Conservation (phyloP, 2,113 vertebrate genomes). For the Rhinogobius similis region DNA sequence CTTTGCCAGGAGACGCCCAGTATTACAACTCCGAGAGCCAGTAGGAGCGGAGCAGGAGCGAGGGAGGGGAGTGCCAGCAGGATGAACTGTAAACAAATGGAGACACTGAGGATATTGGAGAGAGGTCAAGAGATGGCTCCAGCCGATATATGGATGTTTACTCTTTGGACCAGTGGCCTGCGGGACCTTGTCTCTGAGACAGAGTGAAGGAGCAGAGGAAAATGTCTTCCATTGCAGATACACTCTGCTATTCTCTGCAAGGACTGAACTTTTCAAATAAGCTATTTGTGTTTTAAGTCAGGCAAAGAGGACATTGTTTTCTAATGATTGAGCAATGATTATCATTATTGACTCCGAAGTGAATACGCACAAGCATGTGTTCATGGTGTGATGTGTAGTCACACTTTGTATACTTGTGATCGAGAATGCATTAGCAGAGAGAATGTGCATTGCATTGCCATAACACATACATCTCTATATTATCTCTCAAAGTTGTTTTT, state of each 20-base stretch:
- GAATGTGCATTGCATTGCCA: constrained; percentile 21
- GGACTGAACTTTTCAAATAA: constrained; percentile 50
- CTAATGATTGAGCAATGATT: constrained; percentile 8
- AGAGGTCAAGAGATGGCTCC: constrained; percentile 60
- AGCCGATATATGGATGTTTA: constrained; percentile 64
- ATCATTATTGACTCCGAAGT: constrained; percentile 34
- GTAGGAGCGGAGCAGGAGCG: constrained; percentile 68
- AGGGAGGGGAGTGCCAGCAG: constrained; percentile 41
- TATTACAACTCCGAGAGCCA: constrained; percentile 86
- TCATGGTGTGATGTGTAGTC: constrained; percentile 50
- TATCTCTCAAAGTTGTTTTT: constrained; percentile 29
- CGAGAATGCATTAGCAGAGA: constrained; percentile 22
- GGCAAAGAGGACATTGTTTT: constrained; percentile 31
- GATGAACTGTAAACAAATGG: constrained; percentile 62
- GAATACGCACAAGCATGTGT: constrained; percentile 63
- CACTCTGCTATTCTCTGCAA: constrained; percentile 25
- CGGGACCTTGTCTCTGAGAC: constrained; percentile 61
- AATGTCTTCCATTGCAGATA: constrained; percentile 25
- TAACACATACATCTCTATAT: constrained; percentile 20
- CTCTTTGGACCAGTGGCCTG: constrained; percentile 61
- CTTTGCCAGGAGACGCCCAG: constrained; percentile 83
- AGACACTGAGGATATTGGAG: constrained; percentile 64
- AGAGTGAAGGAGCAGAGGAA: constrained; percentile 44
- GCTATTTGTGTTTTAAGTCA: constrained; percentile 40
- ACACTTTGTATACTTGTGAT: constrained; percentile 46